Conservation (phyloP, 2,888 invertebrate genomes). For the Glyphotaelius pellucidus region DNA sequence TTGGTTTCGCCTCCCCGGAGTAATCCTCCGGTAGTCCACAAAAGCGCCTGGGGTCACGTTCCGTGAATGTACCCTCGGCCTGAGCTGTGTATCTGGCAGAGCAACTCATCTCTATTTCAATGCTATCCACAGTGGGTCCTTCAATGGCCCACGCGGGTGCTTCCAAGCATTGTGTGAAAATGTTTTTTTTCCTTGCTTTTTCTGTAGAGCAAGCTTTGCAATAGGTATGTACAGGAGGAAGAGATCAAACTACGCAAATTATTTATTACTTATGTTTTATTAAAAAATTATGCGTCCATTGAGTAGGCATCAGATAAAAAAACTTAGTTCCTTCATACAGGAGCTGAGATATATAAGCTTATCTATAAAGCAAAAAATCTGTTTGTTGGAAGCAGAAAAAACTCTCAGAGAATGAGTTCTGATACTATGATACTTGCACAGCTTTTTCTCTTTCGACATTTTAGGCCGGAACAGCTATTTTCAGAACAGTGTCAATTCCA, state of each 20-base stretch:
- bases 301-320: too few relatives aligned
- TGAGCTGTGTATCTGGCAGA: constrained; percentile 10
- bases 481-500: too few relatives aligned
- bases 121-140: constrained; percentile 1
- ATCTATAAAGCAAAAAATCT: too few relatives aligned
- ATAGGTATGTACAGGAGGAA: not conserved
- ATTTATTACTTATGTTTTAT: not conserved
- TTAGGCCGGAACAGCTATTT: too few relatives aligned
- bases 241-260: not conserved
- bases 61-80: constrained; percentile 23
- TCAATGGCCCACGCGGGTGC: not conserved
- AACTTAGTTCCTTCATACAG: too few relatives aligned
- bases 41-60: constrained; percentile 46
- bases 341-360: too few relatives aligned
- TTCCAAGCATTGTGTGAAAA: not conserved
- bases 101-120: constrained; percentile 28
- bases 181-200: not conserved
- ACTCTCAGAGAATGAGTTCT: too few relatives aligned
- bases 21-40: constrained; percentile 34
- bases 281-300: too few relatives aligned
- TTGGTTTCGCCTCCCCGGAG: constrained; percentile 12
- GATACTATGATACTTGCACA: too few relatives aligned
- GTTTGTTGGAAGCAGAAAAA: too few relatives aligned
- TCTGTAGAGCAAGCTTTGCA: not conserved
- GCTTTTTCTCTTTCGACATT: too few relatives aligned